phyloP scores from a whole-genome alignment of 1,140 invertebrate genomes.

The Dolichoris vasculosae region DNA sequence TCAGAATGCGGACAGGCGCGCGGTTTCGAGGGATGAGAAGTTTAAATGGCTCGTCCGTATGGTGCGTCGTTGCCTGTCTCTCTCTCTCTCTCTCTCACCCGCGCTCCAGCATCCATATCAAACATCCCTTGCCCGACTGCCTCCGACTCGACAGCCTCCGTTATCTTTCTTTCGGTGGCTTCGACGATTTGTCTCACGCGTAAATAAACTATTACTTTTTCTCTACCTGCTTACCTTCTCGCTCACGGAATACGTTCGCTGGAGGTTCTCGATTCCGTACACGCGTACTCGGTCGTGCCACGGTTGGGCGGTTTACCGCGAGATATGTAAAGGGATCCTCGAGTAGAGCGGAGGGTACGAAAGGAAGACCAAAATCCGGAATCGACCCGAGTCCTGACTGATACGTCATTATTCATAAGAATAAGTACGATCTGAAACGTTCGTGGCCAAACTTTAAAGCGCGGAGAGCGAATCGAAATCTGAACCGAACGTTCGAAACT shows the following conservation, averaged over 20 bases:
- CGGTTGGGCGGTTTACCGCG: conserved; percentile 26
- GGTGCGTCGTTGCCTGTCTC: conserved; percentile 66
- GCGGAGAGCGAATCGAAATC: neutral
- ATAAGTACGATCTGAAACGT: neutral
- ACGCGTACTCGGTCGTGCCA: neutral
- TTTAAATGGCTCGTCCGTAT: conserved; percentile 76
- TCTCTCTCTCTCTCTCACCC: too few species aligned
- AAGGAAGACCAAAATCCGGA: neutral
- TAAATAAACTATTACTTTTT: conserved; percentile 33
- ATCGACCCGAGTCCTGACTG: conserved; percentile 25
- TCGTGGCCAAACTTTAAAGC: neutral
- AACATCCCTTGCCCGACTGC: conserved; percentile 35
- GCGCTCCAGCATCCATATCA: conserved; percentile 49
- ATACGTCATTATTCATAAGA: conserved; percentile 46
- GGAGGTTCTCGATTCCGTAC: neutral
- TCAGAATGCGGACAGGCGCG: conserved; percentile 75
- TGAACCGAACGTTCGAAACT: too few species aligned
- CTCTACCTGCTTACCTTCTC: neutral
- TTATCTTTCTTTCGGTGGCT: neutral
- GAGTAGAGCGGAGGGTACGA: neutral
- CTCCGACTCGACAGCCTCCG: conserved; percentile 14
- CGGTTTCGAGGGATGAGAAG: conserved; percentile 72
- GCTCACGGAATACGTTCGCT: neutral
- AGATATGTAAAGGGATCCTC: neutral
- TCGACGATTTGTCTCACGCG: conserved; percentile 11